phyloP scores from a whole-genome alignment of 64 coral and sea anemone genomes.

The Acropora yongei region DNA sequence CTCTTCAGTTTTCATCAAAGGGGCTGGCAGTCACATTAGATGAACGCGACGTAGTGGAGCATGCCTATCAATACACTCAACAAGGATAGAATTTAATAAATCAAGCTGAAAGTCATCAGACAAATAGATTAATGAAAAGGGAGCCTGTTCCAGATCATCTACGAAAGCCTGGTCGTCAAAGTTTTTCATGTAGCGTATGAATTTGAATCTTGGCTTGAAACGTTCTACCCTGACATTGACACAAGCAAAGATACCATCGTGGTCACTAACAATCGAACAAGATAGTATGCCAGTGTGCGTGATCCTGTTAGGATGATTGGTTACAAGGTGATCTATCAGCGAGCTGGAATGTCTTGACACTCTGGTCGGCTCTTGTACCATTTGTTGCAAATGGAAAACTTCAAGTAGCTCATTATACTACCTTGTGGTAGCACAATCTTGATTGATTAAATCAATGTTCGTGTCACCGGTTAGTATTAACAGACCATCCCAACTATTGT shows the following conservation, averaged over 20 bases:
- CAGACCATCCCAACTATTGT: constrained; percentile 48
- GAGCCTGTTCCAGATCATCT: constrained; percentile 15
- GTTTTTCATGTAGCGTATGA: constrained; percentile 29
- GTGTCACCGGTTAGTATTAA: constrained; percentile 28
- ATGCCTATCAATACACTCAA: constrained; percentile 61
- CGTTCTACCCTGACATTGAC: constrained; percentile 17
- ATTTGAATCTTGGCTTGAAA: constrained; percentile 43
- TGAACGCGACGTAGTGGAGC: constrained; percentile 39
- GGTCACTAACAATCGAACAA: constrained; percentile 23
- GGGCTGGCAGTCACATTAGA: neutral
- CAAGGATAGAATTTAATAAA: constrained; percentile 44
- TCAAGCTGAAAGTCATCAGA: constrained; percentile 25
- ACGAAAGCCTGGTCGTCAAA: constrained; percentile 42
- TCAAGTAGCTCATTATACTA: constrained; percentile 22
- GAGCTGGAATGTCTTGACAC: constrained; percentile 43
- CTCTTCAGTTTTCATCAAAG: constrained; percentile 44
- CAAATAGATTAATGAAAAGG: constrained; percentile 20
- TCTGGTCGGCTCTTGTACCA: constrained; percentile 36
- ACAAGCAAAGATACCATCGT: constrained; percentile 36
- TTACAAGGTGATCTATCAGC: constrained; percentile 56
- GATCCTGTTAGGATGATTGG: constrained; percentile 21
- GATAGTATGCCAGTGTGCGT: constrained; percentile 29
- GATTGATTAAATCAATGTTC: constrained; percentile 29
- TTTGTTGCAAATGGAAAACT: constrained; percentile 46
- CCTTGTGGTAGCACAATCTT: neutral